A percentile compares a stretch with the other conserved stretches of the same genome.
phyloP scores from a whole-genome alignment of 2,113 vertebrate species.

The Glaucomys volans region DNA sequence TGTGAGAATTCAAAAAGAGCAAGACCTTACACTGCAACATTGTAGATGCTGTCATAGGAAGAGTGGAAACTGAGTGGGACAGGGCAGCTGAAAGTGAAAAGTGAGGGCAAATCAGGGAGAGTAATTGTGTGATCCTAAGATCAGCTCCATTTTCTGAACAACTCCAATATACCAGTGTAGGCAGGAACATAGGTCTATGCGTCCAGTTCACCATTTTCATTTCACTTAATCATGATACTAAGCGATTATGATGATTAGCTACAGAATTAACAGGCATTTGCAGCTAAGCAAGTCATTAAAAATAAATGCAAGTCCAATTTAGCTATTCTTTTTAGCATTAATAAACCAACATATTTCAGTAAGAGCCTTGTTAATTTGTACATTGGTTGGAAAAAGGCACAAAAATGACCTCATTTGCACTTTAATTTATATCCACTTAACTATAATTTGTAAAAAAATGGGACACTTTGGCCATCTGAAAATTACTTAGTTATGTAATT shows the following conservation, averaged over 20 bases:
- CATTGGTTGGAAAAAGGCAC: neutral
- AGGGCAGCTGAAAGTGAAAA: too few relatives aligned
- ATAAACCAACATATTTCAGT: conserved; percentile 31
- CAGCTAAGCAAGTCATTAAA: conserved; percentile 65
- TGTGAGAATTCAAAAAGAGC: neutral
- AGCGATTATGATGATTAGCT: conserved; percentile 20
- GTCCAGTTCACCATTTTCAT: conserved; percentile 15
- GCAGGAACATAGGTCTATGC: neutral
- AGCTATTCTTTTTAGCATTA: conserved; percentile 52
- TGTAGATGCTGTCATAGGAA: neutral
- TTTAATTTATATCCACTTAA: conserved; percentile 69
- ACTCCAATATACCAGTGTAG: neutral
- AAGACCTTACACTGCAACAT: neutral
- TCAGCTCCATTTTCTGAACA: neutral
- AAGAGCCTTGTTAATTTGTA: conserved; percentile 60
- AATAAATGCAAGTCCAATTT: conserved; percentile 63
- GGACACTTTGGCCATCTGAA: conserved; percentile 23
- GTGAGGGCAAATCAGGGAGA: too few relatives aligned
- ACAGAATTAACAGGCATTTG: conserved; percentile 32
- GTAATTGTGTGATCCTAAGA: neutral
- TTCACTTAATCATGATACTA: conserved; percentile 1
- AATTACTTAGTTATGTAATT: conserved; percentile 60
- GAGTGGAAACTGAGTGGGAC: neutral
- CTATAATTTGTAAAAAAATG: conserved; percentile 65
- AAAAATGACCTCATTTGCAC: conserved; percentile 70